A percentile compares a stretch with the other conserved stretches of the same genome.
Conservation (phyloP, 2,113 vertebrate genomes). For the Catharus minimus region DNA sequence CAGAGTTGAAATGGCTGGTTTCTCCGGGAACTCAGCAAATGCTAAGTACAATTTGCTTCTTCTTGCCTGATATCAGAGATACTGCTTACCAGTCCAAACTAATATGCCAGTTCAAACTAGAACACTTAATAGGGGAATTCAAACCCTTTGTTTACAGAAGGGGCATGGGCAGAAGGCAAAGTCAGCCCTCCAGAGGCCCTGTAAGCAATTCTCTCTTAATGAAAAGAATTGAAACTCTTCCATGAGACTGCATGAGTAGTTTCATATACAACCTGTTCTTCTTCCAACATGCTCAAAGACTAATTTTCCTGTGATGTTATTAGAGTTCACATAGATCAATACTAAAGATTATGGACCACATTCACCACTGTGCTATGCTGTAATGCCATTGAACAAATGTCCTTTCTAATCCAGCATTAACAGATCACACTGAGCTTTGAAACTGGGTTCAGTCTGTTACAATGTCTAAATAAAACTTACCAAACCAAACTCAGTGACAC, state of each 20-base stretch:
- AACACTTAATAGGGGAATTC: neutral
- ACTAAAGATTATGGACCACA: neutral
- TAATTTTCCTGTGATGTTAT: neutral
- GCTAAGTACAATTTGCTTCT: neutral
- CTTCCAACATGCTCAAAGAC: neutral
- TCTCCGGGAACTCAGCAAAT: neutral
- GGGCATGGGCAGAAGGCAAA: neutral
- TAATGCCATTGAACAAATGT: neutral
- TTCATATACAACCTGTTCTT: neutral
- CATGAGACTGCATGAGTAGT: neutral
- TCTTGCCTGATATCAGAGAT: neutral
- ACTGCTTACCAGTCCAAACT: neutral
- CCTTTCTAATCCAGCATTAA: constrained; percentile 31
- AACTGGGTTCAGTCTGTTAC: neutral
- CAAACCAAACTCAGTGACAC: neutral
- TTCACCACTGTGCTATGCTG: neutral
- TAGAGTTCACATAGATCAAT: neutral
- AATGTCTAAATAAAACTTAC: neutral
- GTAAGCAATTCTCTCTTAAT: accelerated
- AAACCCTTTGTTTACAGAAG: neutral
- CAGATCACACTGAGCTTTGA: neutral
- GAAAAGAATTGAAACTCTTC: neutral
- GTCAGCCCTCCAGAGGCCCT: neutral
- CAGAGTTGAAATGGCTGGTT: neutral
- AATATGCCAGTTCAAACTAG: neutral